Evolutionary conservation across 2,797 vertebrate species (phyloP).

Genomic region (Muscicapa striata): DNA sequence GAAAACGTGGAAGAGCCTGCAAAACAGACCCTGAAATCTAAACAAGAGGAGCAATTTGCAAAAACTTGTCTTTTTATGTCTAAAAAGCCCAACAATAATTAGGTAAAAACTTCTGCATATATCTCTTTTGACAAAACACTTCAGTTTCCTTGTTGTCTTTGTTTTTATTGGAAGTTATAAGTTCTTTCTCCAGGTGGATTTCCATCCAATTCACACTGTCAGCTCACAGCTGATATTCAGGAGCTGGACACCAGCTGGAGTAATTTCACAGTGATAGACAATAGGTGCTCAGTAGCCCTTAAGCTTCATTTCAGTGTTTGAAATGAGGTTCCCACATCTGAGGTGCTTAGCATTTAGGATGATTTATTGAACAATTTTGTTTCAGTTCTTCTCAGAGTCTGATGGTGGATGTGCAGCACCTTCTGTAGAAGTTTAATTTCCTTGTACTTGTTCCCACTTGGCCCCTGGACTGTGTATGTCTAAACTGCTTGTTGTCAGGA

Average conservation of each 20-base stretch:
- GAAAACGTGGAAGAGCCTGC: neutral
- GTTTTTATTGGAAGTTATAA: neutral
- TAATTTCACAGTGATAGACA: neutral
- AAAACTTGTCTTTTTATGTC: neutral
- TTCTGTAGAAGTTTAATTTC: slow-evolving; percentile 13
- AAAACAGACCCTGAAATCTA: neutral
- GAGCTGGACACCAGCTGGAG: neutral
- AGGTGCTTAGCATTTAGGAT: neutral
- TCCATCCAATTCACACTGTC: neutral
- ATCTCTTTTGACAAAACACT: neutral
- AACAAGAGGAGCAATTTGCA: neutral
- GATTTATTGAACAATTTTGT: neutral
- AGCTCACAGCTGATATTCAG: neutral
- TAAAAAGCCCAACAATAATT: neutral
- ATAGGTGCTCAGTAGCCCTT: neutral
- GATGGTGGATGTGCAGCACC: neutral
- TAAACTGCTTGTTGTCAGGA: neutral
- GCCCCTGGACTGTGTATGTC: rapidly evolving
- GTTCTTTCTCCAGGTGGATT: neutral
- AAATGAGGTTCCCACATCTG: neutral
- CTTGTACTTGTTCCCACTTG: neutral
- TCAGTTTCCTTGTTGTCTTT: neutral
- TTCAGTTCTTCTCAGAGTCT: neutral
- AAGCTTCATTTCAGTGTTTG: neutral
- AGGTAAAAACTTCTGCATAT: neutral